These are phyloP conservation scores for Etheostoma perlongum DNA, from an alignment of 2,797 vertebrate genomes.

Conservation along the genomic window DNA sequence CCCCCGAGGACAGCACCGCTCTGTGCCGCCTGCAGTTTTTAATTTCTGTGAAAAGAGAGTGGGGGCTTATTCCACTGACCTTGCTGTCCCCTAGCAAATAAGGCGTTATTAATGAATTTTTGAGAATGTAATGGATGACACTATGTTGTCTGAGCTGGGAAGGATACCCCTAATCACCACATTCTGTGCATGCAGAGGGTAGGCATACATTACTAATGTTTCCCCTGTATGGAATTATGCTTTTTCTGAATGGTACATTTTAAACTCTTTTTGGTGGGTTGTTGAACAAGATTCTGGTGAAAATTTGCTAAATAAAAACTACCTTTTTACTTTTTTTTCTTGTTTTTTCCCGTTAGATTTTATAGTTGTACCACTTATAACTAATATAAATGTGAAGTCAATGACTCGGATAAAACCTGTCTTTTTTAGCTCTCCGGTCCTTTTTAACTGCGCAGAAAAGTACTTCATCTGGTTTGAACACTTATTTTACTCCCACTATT, in stretches of 20 bases:
- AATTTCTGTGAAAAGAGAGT: slow-evolving; percentile 48
- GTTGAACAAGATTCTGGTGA: neutral
- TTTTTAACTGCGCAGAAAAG: slow-evolving; percentile 30
- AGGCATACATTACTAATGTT: neutral
- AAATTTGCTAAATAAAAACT: neutral
- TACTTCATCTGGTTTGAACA: slow-evolving; percentile 2
- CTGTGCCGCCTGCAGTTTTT: slow-evolving; percentile 30
- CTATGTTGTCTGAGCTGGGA: neutral
- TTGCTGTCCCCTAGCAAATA: slow-evolving; percentile 61
- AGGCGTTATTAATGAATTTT: slow-evolving; percentile 65
- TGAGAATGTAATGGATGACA: slow-evolving; percentile 35
- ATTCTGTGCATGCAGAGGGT: neutral
- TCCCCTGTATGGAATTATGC: neutral
- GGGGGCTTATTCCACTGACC: slow-evolving; percentile 28
- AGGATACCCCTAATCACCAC: neutral
- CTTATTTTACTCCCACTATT: neutral
- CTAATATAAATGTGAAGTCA: slow-evolving; percentile 15
- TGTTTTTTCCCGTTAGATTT: neutral
- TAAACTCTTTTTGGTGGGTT: neutral
- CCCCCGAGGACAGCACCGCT: slow-evolving; percentile 38
- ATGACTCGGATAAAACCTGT: slow-evolving; percentile 30
- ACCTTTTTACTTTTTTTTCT: neutral
- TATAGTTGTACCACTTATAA: neutral
- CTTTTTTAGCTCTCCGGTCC: slow-evolving; percentile 28
- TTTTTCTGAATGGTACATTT: neutral